These are phyloP conservation scores for Orussus abietinus DNA, from an alignment of 1,140 invertebrate species.

Conservation along the genomic window DNA sequence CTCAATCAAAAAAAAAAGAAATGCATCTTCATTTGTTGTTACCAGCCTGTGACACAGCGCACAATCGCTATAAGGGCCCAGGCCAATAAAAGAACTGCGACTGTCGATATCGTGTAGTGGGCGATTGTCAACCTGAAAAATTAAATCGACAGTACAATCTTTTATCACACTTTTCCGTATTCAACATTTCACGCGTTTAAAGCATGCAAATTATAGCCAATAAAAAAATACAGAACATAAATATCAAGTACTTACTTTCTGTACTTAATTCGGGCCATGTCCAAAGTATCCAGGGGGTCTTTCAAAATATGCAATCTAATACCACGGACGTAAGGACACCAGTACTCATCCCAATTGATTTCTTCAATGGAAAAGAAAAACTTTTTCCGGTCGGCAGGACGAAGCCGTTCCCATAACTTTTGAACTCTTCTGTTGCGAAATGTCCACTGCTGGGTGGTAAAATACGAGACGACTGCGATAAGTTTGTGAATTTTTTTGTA, in stretches of 20 bases:
- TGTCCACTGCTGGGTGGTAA: slow-evolving; percentile 58
- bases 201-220: no score
- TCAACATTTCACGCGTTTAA: no score
- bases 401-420: slow-evolving; percentile 50
- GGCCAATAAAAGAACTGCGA: no score
- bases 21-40: no score
- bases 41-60: no score
- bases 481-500: slow-evolving; percentile 60
- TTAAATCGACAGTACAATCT: slow-evolving; percentile 9
- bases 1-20: no score
- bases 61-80: no score
- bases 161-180: no score
- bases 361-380: slow-evolving; percentile 48
- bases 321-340: slow-evolving; percentile 46
- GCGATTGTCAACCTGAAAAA: slow-evolving; percentile 22
- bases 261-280: slow-evolving; percentile 22
- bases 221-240: no score
- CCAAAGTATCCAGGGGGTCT: slow-evolving; percentile 45
- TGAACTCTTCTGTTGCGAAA: slow-evolving; percentile 57
- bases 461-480: slow-evolving; percentile 56
- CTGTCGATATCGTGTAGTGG: slow-evolving; percentile 26
- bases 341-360: slow-evolving; percentile 51
- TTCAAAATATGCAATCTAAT: slow-evolving; percentile 50
- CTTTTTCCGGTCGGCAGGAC: slow-evolving; percentile 46
- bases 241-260: slow-evolving; percentile 32